Evolutionary conservation across 2,113 vertebrate genomes (phyloP).

Genomic region (Willisornis vidua): DNA sequence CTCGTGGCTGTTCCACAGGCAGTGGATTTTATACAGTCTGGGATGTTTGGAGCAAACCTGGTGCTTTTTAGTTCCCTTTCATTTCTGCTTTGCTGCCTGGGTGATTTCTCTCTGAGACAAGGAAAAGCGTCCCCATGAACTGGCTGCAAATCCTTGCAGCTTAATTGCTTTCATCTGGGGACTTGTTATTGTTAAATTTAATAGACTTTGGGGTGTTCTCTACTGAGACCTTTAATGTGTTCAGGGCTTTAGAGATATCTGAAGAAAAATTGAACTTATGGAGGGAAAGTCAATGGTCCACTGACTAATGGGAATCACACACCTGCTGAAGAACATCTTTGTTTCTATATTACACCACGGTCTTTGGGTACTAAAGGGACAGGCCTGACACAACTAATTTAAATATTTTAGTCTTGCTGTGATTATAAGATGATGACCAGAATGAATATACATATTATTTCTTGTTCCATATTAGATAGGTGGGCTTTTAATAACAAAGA

Average conservation of each 20-base stretch:
- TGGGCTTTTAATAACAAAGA: neutral
- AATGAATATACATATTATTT: neutral
- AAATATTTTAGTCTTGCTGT: neutral
- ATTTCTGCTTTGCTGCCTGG: neutral
- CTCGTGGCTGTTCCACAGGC: neutral
- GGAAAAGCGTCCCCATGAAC: conserved; percentile 20
- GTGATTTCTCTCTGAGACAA: neutral
- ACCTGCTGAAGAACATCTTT: conserved; percentile 27
- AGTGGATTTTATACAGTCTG: neutral
- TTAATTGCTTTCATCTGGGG: conserved; percentile 62
- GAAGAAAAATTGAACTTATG: conserved; percentile 43
- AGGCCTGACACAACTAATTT: neutral
- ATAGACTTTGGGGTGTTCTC: conserved; percentile 62
- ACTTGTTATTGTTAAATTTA: conserved; percentile 68
- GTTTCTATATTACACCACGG: neutral
- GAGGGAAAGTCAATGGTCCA: conserved; percentile 34
- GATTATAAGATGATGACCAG: neutral
- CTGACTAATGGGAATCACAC: conserved; percentile 19
- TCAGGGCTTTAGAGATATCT: neutral
- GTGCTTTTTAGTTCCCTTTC: neutral
- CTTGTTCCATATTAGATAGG: neutral
- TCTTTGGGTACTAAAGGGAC: neutral
- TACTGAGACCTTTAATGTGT: conserved; percentile 53
- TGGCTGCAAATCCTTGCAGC: conserved; percentile 36
- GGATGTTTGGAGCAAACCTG: neutral